Evolutionary conservation across 2,888 invertebrate species (phyloP), one percentile per base, ranked within the genome.

Genomic region (Vandiemenella viatica): DNA sequence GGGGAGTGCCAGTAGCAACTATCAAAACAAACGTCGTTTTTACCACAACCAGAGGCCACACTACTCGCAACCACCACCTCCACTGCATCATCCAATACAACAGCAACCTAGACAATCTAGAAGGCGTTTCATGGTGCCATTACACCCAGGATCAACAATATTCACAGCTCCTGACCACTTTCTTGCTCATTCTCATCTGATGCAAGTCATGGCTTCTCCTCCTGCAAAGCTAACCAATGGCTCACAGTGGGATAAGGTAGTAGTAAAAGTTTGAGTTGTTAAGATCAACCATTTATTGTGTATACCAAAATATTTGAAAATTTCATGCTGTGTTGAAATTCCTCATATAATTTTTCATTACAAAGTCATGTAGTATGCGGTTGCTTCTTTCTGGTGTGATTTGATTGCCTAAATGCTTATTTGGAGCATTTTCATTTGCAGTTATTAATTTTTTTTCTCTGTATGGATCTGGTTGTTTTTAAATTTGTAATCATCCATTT

Each of bases 201-300:
- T 82, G 59, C 77, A 80, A 63, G 74, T 80, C 51, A 77, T 75
- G 59, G 70, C 71, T 52, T 71, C 74, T 40, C 84, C 83, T 0
- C 69, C 71, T 17, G 32, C 42, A 18, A 69, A 75, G 56, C 65
- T 84, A 58, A 62, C 79, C 37, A 59, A 64, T 65, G 76, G 76
- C 40, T 74, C 76, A 32, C 68, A 74, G 56, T 83, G 78, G 49
- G 49, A 49, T 21, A 49, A 49, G 45, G 49, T 49, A 44, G 8
- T 22, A 8, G 20, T 45, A 21, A 22, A 6, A 42, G 3, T 42
- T 42, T 32, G 15, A 32, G 13, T 32, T 32, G 13, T 32, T 32
- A 7, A n/a, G n/a, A 32, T n/a, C 15, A 32, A 4, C 15, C 15
- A 32, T 32, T 4, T n/a, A 15, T 7, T 1, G 5, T n/a, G 4